These are phyloP conservation scores for Irena cyanogastra DNA, from an alignment of 2,113 vertebrate species.

Conservation along the genomic window DNA sequence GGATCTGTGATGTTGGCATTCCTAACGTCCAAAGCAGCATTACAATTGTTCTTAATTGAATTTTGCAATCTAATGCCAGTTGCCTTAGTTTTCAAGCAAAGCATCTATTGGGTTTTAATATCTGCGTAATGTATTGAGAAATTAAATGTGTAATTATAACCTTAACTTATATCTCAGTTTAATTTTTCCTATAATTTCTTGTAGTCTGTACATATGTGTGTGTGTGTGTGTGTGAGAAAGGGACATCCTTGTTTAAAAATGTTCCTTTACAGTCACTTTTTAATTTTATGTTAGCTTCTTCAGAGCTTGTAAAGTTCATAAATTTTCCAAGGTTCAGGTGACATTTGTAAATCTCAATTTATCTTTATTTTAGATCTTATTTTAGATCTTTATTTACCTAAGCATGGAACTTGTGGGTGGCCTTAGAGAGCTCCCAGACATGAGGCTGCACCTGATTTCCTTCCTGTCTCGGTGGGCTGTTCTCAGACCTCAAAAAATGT, in stretches of 20 bases:
- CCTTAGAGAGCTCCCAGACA: fast-evolving
- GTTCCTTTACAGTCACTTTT: background rate
- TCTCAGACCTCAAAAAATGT: background rate
- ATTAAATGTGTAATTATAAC: background rate
- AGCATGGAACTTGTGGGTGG: background rate
- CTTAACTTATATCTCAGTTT: background rate
- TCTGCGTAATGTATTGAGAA: background rate
- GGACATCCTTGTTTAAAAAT: background rate
- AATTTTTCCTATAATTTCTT: background rate
- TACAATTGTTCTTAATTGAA: conserved; percentile 3
- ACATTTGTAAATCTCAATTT: no score
- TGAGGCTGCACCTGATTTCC: background rate
- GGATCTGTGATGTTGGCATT: background rate
- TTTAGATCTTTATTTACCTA: no score
- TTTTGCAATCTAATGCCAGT: background rate
- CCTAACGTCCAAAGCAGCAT: background rate
- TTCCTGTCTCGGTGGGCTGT: background rate
- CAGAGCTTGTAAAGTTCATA: background rate
- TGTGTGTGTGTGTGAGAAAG: background rate
- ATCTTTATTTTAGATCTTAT: no score
- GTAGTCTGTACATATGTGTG: fast-evolving
- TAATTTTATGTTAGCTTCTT: background rate
- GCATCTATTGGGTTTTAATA: background rate
- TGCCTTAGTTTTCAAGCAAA: background rate
- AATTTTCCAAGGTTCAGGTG: background rate